A percentile compares a stretch with the other conserved stretches of the same genome.
These are phyloP conservation scores for Nannoperca australis DNA, from an alignment of 2,797 vertebrate species.

Conservation along the genomic window DNA sequence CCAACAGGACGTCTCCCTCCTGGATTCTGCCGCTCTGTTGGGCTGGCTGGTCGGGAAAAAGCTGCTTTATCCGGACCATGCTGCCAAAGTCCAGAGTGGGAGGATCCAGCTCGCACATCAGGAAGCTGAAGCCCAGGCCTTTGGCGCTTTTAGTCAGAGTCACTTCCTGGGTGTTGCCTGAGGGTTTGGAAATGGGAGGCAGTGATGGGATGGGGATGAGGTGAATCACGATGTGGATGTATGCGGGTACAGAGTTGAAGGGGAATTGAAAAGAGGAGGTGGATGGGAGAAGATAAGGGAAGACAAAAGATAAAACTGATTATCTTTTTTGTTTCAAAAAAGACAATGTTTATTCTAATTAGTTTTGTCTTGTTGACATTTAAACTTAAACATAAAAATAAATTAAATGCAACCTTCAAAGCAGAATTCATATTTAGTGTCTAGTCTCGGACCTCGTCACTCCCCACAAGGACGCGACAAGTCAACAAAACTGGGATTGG, in stretches of 20 bases:
- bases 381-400: background rate
- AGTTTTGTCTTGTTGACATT: background rate
- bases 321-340: background rate
- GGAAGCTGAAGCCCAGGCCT: conserved; percentile 92
- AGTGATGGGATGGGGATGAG: background rate
- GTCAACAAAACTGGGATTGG: background rate
- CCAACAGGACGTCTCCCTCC: conserved; percentile 90
- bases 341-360: background rate
- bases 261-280: background rate
- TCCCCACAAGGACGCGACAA: background rate
- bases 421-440: background rate
- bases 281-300: background rate
- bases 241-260: background rate
- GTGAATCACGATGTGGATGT: background rate
- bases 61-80: conserved; percentile 88
- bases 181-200: background rate
- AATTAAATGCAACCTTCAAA: background rate
- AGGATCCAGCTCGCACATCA: conserved; percentile 82
- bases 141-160: conserved; percentile 86
- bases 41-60: conserved; percentile 92
- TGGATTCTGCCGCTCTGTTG: conserved; percentile 86
- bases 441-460: background rate
- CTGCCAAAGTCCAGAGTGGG: conserved; percentile 73
- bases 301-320: conserved; percentile 1
- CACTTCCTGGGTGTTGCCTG: conserved; percentile 89